Evolutionary conservation across 1,140 invertebrate genomes (phyloP).

Genomic region (Cardiocondyla obscurior): DNA sequence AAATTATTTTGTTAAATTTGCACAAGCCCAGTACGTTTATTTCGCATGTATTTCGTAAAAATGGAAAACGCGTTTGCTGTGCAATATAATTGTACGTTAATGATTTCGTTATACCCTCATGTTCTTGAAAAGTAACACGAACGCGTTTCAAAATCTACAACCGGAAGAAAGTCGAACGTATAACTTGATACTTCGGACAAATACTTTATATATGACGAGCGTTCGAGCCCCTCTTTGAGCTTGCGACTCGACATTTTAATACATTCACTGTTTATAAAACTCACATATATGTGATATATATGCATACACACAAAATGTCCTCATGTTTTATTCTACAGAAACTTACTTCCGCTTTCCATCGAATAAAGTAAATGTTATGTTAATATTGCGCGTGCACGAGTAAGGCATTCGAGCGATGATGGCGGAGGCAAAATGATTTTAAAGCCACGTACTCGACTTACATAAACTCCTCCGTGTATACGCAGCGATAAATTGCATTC

Average conservation of each 20-base stretch:
- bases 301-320: not conserved
- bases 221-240: not conserved
- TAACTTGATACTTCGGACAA: not conserved
- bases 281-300: not conserved
- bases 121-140: not conserved
- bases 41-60: not conserved
- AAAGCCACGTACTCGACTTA: not conserved
- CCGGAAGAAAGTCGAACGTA: slow-evolving; percentile 6
- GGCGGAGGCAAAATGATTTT: slow-evolving; percentile 26
- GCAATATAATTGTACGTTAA: not conserved
- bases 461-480: not conserved
- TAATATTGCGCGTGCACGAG: slow-evolving; percentile 12
- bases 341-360: slow-evolving; percentile 32
- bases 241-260: slow-evolving; percentile 46
- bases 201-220: slow-evolving; percentile 3
- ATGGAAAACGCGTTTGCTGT: not conserved
- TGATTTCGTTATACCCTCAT: not conserved
- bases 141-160: not conserved
- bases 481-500: not conserved
- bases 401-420: slow-evolving; percentile 24
- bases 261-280: slow-evolving; percentile 40
- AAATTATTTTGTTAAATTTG: not conserved
- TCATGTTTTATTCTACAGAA: slow-evolving; percentile 43
- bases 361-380: slow-evolving; percentile 42
- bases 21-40: not conserved